A percentile compares a stretch with the other conserved stretches of the same genome.
phyloP scores from a whole-genome alignment of 2,888 invertebrate genomes.

The Drymonia ruficornis region DNA sequence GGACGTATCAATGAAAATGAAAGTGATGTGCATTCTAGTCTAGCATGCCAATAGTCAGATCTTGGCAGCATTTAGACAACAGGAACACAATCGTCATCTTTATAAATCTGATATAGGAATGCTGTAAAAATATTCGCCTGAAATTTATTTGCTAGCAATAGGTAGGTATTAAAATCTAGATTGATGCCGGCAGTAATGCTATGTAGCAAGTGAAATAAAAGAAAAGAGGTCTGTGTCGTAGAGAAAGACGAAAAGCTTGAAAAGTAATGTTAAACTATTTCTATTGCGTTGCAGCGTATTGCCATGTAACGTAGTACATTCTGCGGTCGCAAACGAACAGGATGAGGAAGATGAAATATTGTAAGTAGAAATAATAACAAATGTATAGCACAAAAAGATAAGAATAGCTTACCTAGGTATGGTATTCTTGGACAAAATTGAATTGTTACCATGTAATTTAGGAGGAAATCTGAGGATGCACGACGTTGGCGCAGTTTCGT shows the following conservation, averaged over 20 bases:
- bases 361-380: conserved; percentile 58
- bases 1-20: background rate
- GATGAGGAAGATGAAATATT: conserved; percentile 60
- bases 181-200: too few relatives aligned
- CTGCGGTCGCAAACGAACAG: conserved; percentile 62
- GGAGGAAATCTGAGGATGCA: conserved; percentile 79
- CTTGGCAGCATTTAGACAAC: background rate
- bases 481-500: conserved; percentile 89
- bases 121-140: background rate
- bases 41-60: background rate
- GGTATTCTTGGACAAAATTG: background rate
- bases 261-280: too few relatives aligned
- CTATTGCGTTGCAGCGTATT: conserved; percentile 77
- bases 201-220: too few relatives aligned
- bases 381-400: too few relatives aligned
- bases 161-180: too few relatives aligned
- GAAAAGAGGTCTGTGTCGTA: too few relatives aligned
- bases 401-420: too few relatives aligned
- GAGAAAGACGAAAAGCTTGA: too few relatives aligned
- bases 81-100: too few relatives aligned
- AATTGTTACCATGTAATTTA: conserved; percentile 28
- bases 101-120: background rate
- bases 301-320: conserved; percentile 86
- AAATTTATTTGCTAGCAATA: too few relatives aligned
- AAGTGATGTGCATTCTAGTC: background rate